phyloP scores from a whole-genome alignment of 2,888 invertebrate genomes.

The Synergus itoensis region DNA sequence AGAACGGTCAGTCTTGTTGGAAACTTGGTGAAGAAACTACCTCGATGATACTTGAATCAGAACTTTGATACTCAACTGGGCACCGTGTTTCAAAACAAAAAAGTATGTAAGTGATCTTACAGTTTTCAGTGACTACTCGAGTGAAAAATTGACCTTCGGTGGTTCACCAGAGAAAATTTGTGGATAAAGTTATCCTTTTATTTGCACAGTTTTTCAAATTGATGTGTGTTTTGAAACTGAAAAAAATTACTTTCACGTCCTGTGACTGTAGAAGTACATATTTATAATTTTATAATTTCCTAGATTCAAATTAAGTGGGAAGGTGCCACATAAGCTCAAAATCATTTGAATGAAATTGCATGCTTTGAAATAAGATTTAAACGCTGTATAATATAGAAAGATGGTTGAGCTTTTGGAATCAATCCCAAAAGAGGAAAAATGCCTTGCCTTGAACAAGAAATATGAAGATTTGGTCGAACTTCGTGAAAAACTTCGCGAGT shows the following conservation, averaged over 20 bases:
- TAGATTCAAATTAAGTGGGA: neutral
- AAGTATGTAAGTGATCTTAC: constrained; percentile 36
- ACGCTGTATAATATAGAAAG: neutral
- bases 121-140: constrained; percentile 21
- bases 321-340: neutral
- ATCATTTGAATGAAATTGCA: too few species aligned
- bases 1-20: constrained; percentile 51
- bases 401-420: constrained; percentile 57
- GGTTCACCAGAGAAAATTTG: neutral
- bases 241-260: neutral
- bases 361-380: too few species aligned
- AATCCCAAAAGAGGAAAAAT: constrained; percentile 59
- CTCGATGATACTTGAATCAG: constrained; percentile 36
- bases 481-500: constrained; percentile 65
- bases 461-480: constrained; percentile 62
- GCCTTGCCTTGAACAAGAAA: constrained; percentile 58
- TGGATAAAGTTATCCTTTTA: constrained; percentile 7
- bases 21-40: constrained; percentile 48
- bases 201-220: neutral
- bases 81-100: constrained; percentile 20
- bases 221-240: neutral
- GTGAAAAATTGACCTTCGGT: constrained; percentile 32
- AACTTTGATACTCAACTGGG: constrained; percentile 37
- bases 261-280: too few species aligned
- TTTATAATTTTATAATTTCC: too few species aligned